Evolutionary conservation across 2,888 invertebrate genomes (phyloP), one percentile per base, ranked within the genome.

Genomic region (Ceraclea dissimilis): DNA sequence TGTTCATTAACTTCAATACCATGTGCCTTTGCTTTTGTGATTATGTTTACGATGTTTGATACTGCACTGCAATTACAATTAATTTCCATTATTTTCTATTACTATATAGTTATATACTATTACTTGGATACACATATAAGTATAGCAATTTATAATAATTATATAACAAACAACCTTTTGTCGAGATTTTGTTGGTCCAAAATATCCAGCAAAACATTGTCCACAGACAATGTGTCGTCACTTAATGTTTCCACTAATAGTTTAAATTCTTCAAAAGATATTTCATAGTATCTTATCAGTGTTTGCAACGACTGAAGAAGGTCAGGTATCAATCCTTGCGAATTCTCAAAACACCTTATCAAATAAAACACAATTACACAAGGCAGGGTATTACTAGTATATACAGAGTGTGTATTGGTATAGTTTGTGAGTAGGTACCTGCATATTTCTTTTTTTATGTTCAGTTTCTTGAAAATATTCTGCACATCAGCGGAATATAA

Each of bases 401-500:
- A n/a, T n/a, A n/a, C n/a, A n/a, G n/a, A n/a, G n/a, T n/a, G n/a
- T n/a, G n/a, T n/a, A n/a, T n/a, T n/a, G n/a, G n/a, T n/a, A n/a
- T n/a, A n/a, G n/a, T n/a, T n/a, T n/a, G n/a, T 20, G n/a, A 19
- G 34, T 13, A 34, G 13, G 51, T 52, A 60, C 60, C 31, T 56
- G 52, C 51, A 58, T 11, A 56, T 46, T 18, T 46, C 46, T 18
- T 18, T 17, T 4, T 19, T 46, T 10, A 19, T 19, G 18, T 18
- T 46, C 11, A 18, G 16, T 19, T 49, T 21, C 16, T 49, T 21
- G 17, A 49, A 16, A 22, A 49, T 49, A 4, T 26, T 49, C 8
- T 22, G 49, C 4, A 75, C 65, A 60, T 70, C 67, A 54, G 64
- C 62, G 2, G 75, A 75, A 68, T 76, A 73, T 66, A 64, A 74